Evolutionary conservation across 2,113 vertebrate genomes (phyloP).

Genomic region (Electrona antarctica): DNA sequence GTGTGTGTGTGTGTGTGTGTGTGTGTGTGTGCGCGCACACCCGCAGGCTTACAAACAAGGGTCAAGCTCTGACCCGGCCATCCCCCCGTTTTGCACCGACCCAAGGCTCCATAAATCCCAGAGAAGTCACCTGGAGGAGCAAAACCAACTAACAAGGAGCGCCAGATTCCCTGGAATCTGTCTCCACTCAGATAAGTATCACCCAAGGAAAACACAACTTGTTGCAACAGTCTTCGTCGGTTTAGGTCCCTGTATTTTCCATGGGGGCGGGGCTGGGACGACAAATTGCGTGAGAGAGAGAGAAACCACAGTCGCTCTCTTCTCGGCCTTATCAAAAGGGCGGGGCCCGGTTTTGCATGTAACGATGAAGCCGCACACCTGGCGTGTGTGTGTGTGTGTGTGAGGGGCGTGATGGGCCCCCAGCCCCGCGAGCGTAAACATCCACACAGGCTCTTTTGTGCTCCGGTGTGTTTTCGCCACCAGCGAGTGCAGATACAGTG

Average conservation of each 20-base stretch:
- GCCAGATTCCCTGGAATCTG: too few species aligned
- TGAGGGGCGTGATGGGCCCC: constrained; percentile 44
- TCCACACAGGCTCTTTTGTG: constrained; percentile 59
- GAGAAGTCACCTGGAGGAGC: not conserved
- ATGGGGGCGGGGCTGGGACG: not conserved
- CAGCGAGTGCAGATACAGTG: constrained; percentile 63
- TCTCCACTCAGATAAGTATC: not conserved
- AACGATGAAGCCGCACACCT: constrained; percentile 22
- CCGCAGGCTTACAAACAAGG: constrained; percentile 12
- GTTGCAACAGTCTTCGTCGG: too few species aligned
- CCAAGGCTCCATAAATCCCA: constrained; percentile 7
- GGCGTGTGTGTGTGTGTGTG: constrained; percentile 4
- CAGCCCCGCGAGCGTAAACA: constrained; percentile 57
- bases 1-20: not conserved
- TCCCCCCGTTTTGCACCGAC: constrained; percentile 2
- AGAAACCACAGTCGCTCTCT: constrained; percentile 10
- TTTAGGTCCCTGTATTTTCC: too few species aligned
- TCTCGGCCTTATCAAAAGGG: not conserved
- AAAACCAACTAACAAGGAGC: not conserved
- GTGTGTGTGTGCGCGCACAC: not conserved
- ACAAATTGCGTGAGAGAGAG: constrained; percentile 1
- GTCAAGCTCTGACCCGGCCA: constrained; percentile 9
- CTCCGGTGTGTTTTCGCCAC: constrained; percentile 45
- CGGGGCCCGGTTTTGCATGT: not conserved
- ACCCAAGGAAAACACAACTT: not conserved